These are phyloP conservation scores for Xylota sylvarum DNA, from an alignment of 2,888 invertebrate species.

Conservation along the genomic window DNA sequence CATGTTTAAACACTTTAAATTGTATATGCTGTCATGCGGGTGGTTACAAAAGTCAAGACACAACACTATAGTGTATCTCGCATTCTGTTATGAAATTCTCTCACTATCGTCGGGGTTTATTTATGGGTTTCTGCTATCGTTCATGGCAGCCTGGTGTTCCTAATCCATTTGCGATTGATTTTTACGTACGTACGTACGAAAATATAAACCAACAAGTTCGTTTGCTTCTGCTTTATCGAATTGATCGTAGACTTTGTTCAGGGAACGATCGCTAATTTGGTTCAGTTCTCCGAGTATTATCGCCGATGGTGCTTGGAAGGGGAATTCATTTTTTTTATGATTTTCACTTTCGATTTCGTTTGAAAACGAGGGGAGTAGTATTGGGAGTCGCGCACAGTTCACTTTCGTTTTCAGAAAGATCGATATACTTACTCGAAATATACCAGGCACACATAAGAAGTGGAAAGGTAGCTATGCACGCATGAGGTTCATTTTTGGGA, in stretches of 20 bases:
- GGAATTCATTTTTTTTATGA: not conserved
- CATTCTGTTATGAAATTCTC: no score
- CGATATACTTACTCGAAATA: constrained; percentile 71
- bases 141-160: not conserved
- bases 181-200: not conserved
- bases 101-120: no score
- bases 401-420: constrained; percentile 73
- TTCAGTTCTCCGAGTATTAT: no score
- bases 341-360: constrained; percentile 68
- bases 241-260: no score
- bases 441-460: constrained; percentile 50
- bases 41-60: no score
- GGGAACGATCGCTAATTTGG: no score
- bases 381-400: not conserved
- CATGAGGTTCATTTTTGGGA: not conserved
- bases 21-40: not conserved
- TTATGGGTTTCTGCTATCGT: not conserved
- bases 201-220: no score
- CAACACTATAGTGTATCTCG: no score
- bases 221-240: no score
- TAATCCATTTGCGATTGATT: not conserved
- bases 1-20: no score
- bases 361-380: constrained; percentile 16
- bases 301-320: not conserved
- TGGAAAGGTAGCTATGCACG: not conserved